phyloP scores from a whole-genome alignment of 2,113 vertebrate genomes.

The Balaeniceps rex region DNA sequence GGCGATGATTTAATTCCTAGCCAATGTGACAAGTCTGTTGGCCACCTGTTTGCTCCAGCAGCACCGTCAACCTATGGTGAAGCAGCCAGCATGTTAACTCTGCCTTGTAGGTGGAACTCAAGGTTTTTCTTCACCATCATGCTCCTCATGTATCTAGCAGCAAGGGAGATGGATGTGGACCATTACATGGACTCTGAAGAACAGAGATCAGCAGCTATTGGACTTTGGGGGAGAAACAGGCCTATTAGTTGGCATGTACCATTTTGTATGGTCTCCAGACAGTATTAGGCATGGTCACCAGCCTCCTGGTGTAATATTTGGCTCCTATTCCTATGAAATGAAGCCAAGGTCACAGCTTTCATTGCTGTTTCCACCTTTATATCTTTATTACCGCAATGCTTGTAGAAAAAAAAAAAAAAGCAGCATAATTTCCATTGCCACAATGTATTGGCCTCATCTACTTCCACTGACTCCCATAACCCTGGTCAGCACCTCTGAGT shows the following conservation, averaged over 20 bases:
- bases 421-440: not conserved
- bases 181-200: not conserved
- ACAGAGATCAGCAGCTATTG: not conserved
- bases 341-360: not conserved
- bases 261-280: not conserved
- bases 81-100: not conserved
- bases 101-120: not conserved
- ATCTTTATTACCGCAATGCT: not conserved
- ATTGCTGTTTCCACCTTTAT: not conserved
- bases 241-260: not conserved
- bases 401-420: too few species aligned
- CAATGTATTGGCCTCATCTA: not conserved
- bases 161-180: not conserved
- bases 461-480: not conserved
- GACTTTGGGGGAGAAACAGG: not conserved
- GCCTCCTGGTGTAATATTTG: not conserved
- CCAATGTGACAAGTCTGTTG: not conserved
- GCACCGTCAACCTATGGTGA: rapidly evolving
- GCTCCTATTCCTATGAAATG: not conserved
- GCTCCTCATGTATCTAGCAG: not conserved
- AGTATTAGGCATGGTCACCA: not conserved
- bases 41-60: not conserved
- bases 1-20: not conserved
- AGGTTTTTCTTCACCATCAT: not conserved
- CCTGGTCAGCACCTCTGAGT: rapidly evolving